Conservation (phyloP, 2,113 vertebrate genomes). For the Austrofundulus limnaeus region DNA sequence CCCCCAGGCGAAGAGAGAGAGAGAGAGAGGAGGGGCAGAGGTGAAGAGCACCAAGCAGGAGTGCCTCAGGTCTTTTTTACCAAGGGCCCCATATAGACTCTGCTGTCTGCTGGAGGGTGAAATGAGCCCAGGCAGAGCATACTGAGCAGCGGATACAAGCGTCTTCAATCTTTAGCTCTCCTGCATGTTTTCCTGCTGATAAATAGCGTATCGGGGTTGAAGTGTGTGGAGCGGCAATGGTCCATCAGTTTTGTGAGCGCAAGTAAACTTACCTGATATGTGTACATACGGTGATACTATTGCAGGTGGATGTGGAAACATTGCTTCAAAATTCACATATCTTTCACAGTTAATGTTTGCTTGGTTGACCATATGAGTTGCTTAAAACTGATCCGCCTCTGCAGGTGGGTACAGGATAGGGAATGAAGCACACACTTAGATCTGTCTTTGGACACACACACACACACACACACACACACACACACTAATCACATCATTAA, state of each 20-base stretch:
- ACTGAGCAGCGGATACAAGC: slow-evolving; percentile 67
- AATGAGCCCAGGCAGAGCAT: slow-evolving; percentile 77
- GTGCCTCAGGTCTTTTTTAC: slow-evolving; percentile 67
- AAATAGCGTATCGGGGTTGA: slow-evolving; percentile 68
- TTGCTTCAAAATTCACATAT: slow-evolving; percentile 36
- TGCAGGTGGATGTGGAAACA: slow-evolving; percentile 34
- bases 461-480: not conserved
- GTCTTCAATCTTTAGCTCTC: slow-evolving; percentile 68
- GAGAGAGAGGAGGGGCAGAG: slow-evolving; percentile 32
- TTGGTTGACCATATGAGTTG: slow-evolving; percentile 25
- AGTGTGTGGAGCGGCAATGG: slow-evolving; percentile 48
- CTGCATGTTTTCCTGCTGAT: slow-evolving; percentile 74
- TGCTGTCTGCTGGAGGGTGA: slow-evolving; percentile 78
- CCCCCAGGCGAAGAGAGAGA: slow-evolving; percentile 44
- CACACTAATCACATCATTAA: not conserved
- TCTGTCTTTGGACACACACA: not conserved
- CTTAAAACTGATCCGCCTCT: slow-evolving; percentile 49
- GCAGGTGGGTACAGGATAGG: slow-evolving; percentile 14
- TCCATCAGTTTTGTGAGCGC: slow-evolving; percentile 51
- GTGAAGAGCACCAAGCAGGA: slow-evolving; percentile 64
- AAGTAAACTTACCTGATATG: slow-evolving; percentile 38
- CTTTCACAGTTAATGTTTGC: slow-evolving; percentile 39
- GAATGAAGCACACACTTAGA: slow-evolving; percentile 14
- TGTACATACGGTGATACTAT: slow-evolving; percentile 22
- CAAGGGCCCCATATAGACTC: slow-evolving; percentile 63